Conservation (phyloP, 2,888 invertebrate genomes). For the Ophion ellenae region DNA sequence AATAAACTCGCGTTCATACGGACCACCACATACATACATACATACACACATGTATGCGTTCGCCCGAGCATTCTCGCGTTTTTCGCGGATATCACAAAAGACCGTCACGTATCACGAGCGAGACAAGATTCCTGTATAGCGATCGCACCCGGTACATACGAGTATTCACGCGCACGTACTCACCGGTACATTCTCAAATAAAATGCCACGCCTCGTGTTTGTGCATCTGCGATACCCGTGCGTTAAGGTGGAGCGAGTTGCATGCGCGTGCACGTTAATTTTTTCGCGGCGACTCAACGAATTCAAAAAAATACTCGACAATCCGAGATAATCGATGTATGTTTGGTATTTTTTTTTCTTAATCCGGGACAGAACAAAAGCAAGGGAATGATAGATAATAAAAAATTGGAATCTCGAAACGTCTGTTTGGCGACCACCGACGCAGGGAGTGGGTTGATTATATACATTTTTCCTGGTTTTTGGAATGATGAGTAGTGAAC, state of each 20-base stretch:
- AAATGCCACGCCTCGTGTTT: conserved; percentile 10
- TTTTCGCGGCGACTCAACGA: background rate
- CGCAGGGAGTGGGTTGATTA: no score
- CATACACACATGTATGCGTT: background rate
- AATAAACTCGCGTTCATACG: conserved; percentile 28
- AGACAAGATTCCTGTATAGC: conserved; percentile 35
- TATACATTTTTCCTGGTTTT: no score
- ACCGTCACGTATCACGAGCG: conserved; percentile 51
- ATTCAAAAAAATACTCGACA: no score
- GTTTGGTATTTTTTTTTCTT: no score
- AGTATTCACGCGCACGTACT: background rate
- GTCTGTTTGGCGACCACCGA: no score
- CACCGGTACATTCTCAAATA: conserved; percentile 19
- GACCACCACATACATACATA: background rate
- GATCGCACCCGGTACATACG: conserved; percentile 16
- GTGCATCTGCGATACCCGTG: background rate
- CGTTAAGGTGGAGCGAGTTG: background rate
- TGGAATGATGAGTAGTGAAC: no score
- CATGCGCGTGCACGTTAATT: background rate
- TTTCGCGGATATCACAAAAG: conserved; percentile 53
- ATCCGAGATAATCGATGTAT: no score
- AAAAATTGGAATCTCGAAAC: background rate
- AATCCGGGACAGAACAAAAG: background rate
- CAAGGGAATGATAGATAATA: background rate
- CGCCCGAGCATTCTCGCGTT: conserved; percentile 20